phyloP scores from a whole-genome alignment of 2,888 invertebrate species.

The Heliconius erato region DNA sequence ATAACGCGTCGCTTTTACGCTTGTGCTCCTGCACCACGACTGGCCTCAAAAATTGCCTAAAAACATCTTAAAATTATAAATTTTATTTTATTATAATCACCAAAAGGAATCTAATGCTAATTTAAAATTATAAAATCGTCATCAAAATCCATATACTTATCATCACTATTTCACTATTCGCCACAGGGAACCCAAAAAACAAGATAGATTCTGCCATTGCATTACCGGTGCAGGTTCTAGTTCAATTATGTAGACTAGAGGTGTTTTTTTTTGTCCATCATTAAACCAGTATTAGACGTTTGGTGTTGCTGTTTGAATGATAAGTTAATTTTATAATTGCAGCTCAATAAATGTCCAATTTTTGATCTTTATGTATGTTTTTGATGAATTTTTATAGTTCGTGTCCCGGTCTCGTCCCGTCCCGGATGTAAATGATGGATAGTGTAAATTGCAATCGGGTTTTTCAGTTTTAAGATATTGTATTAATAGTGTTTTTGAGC shows the following conservation, averaged over 20 bases:
- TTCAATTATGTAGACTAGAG: conserved; percentile 38
- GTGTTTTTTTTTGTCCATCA: conserved; percentile 38
- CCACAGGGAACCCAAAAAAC: conserved; percentile 36
- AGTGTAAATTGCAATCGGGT: not conserved
- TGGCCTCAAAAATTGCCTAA: too few relatives aligned
- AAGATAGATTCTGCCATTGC: conserved; percentile 39
- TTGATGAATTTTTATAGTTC: conserved; percentile 10
- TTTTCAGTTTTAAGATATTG: not conserved
- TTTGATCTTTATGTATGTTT: conserved; percentile 42
- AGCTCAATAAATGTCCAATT: conserved; percentile 44
- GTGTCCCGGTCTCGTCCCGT: not conserved
- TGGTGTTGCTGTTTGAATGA: conserved; percentile 37
- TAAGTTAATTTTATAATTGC: conserved; percentile 48
- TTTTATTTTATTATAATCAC: too few relatives aligned
- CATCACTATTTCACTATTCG: not conserved
- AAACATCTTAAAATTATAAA: too few relatives aligned
- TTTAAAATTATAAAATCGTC: not conserved
- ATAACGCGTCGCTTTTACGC: too few relatives aligned
- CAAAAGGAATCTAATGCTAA: too few relatives aligned
- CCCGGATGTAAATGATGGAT: conserved; percentile 23
- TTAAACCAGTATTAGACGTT: conserved; percentile 43
- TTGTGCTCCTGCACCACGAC: not conserved
- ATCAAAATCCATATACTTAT: not conserved
- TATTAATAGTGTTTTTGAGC: not conserved
- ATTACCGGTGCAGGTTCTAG: conserved; percentile 42